A percentile compares a stretch with the other conserved stretches of the same genome.
phyloP scores from a whole-genome alignment of 2,888 invertebrate genomes.

The Eristalinus aeneus region DNA sequence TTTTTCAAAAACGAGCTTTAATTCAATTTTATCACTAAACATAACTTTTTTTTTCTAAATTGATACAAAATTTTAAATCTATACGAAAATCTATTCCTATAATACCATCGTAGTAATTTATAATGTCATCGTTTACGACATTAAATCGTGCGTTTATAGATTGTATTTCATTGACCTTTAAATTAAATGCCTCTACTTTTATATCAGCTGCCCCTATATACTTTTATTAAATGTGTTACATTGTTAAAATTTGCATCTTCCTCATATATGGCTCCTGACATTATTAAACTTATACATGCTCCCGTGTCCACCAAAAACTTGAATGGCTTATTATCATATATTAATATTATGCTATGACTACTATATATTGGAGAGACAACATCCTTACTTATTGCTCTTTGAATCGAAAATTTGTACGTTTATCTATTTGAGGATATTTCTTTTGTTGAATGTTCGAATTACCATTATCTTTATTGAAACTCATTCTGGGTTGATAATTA shows the following conservation, averaged over 20 bases:
- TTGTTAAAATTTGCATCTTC: constrained; percentile 22
- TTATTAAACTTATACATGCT: constrained; percentile 23
- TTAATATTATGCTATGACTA: constrained; percentile 8
- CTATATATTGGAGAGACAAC: background rate
- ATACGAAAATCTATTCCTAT: too few species aligned
- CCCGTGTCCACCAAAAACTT: constrained; percentile 10
- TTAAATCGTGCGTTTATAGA: background rate
- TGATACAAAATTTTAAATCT: too few species aligned
- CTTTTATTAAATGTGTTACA: constrained; percentile 4
- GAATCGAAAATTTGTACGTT: constrained; percentile 19
- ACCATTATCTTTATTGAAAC: background rate
- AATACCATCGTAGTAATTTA: too few species aligned
- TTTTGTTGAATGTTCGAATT: background rate
- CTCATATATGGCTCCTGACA: constrained; percentile 11
- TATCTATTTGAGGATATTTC: constrained; percentile 7
- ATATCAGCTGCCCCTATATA: constrained; percentile 14
- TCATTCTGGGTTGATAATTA: background rate
- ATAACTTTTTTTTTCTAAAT: constrained; percentile 21
- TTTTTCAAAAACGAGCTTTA: background rate
- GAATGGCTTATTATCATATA: constrained; percentile 1
- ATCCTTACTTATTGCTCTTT: constrained; percentile 19
- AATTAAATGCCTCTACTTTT: constrained; percentile 17
- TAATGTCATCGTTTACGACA: constrained; percentile 25
- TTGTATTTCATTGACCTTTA: background rate
- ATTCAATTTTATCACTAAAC: constrained; percentile 5